Percentiles rank a stretch among this genome's conserved stretches.
Conservation (phyloP, 2,797 vertebrate species). For the Taeniopygia guttata region DNA sequence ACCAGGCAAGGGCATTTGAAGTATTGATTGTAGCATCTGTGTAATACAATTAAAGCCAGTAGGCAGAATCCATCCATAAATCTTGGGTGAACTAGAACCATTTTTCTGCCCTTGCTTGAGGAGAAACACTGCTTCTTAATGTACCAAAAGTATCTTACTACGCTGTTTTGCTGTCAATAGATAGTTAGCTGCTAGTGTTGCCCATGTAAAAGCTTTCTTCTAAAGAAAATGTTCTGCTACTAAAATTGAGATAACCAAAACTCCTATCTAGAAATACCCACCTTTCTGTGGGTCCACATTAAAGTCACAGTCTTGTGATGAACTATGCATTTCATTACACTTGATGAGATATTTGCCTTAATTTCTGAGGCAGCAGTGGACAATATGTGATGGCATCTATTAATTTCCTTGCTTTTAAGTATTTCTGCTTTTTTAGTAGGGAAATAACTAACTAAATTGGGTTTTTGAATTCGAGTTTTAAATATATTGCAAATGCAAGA, state of each 20-base stretch:
- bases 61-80: slow-evolving; percentile 33
- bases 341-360: slow-evolving; percentile 7
- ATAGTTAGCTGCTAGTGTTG: slow-evolving; percentile 9
- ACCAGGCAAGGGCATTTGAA: slow-evolving; percentile 36
- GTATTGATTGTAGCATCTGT: slow-evolving; percentile 34
- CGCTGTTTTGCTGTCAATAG: neutral
- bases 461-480: neutral
- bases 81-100: slow-evolving; percentile 20
- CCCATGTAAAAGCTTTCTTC: neutral
- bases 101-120: slow-evolving; percentile 19
- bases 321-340: slow-evolving; percentile 22
- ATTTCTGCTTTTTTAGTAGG: slow-evolving; percentile 5
- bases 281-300: neutral
- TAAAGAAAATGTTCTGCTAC: neutral
- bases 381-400: neutral
- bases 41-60: slow-evolving; percentile 43
- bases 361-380: slow-evolving; percentile 1
- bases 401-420: slow-evolving; percentile 37
- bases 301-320: neutral
- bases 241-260: neutral
- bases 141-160: neutral
- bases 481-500: neutral
- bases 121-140: neutral
- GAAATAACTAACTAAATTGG: slow-evolving; percentile 17
- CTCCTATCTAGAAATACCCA: neutral